phyloP scores from a whole-genome alignment of 2,113 vertebrate species.

The Alexandromys fortis region DNA sequence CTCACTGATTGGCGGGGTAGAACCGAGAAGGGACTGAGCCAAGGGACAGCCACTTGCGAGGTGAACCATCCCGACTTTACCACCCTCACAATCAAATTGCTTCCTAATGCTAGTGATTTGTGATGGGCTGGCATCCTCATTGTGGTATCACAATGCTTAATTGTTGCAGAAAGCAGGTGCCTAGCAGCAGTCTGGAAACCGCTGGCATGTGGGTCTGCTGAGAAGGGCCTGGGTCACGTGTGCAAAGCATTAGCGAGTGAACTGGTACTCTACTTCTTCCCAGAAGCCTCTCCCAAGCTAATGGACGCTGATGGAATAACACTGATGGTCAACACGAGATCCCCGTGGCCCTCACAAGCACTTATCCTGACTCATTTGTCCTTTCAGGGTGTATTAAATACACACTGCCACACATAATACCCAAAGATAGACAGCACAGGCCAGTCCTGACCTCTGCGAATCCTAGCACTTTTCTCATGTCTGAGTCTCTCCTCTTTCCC shows the following conservation, averaged over 20 bases:
- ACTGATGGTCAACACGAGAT: neutral
- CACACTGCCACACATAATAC: neutral
- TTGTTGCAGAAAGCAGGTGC: neutral
- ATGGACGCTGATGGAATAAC: neutral
- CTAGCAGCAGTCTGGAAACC: neutral
- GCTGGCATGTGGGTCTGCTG: neutral
- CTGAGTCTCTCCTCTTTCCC: neutral
- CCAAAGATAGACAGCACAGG: neutral
- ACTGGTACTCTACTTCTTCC: neutral
- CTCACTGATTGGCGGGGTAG: neutral
- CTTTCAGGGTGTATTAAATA: neutral
- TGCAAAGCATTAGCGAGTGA: neutral
- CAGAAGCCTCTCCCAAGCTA: neutral
- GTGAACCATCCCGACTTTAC: neutral
- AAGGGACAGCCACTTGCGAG: neutral
- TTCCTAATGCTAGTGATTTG: slow-evolving; percentile 52
- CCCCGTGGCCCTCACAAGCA: neutral
- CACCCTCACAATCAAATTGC: neutral
- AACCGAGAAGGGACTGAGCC: neutral
- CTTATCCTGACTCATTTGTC: neutral
- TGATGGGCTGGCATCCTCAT: slow-evolving; percentile 26
- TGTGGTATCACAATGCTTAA: slow-evolving; percentile 2
- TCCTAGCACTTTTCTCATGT: neutral
- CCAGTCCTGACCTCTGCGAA: too few relatives aligned
- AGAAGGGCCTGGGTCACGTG: neutral